These are phyloP conservation scores for Xiphydria camelus DNA, from an alignment of 2,888 invertebrate species.

Conservation along the genomic window DNA sequence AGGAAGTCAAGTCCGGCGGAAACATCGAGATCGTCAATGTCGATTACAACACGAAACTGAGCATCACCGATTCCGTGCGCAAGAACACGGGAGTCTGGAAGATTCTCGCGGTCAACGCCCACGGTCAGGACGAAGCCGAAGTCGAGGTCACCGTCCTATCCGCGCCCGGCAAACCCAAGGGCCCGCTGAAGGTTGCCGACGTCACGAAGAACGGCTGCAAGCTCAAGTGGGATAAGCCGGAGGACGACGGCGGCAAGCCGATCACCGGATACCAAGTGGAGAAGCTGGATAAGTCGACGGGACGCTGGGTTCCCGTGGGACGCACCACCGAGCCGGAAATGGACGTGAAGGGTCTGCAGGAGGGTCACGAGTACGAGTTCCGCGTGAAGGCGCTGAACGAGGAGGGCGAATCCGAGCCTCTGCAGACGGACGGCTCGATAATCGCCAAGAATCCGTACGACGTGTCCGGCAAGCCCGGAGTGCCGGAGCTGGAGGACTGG, in stretches of 20 bases:
- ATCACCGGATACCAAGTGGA: slow-evolving; percentile 92
- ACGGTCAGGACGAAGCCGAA: slow-evolving; percentile 90
- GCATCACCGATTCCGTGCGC: slow-evolving; percentile 76
- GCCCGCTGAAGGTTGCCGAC: slow-evolving; percentile 85
- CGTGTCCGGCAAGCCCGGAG: slow-evolving; percentile 83
- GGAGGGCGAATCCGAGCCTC: slow-evolving; percentile 92
- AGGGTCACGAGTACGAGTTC: slow-evolving; percentile 93
- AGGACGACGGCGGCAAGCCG: slow-evolving; percentile 93
- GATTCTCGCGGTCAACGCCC: slow-evolving; percentile 86
- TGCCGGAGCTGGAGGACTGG: slow-evolving; percentile 86
- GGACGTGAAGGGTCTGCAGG: slow-evolving; percentile 86
- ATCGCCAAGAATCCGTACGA: slow-evolving; percentile 97
- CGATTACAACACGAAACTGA: slow-evolving; percentile 88
- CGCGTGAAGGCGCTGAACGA: slow-evolving; percentile 92
- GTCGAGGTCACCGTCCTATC: slow-evolving; percentile 91
- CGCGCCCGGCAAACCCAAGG: slow-evolving; percentile 84
- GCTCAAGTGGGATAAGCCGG: slow-evolving; percentile 90
- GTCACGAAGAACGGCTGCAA: slow-evolving; percentile 90
- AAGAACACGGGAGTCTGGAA: slow-evolving; percentile 90
- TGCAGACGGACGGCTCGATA: slow-evolving; percentile 86
- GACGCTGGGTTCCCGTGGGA: slow-evolving; percentile 92
- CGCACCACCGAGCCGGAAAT: slow-evolving; percentile 84
- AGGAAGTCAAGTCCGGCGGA: slow-evolving; percentile 72
- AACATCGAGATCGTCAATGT: slow-evolving; percentile 80
- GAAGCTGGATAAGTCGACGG: slow-evolving; percentile 89